Evolutionary conservation across 1,140 invertebrate species (phyloP).

Genomic region (Bombus difficillimus): DNA sequence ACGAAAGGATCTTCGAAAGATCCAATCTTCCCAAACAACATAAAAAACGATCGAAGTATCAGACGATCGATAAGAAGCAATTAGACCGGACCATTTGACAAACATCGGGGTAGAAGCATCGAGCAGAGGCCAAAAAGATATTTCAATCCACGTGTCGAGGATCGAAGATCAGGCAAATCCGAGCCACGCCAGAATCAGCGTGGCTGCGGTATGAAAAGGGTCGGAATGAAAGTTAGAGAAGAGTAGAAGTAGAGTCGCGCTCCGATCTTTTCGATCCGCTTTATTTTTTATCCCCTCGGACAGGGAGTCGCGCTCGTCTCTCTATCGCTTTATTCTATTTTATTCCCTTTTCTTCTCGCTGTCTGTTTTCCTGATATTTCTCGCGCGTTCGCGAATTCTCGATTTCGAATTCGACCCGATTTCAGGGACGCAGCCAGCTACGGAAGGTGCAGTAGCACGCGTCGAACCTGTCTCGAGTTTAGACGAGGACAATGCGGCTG

Average conservation of each 20-base stretch:
- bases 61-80: background rate
- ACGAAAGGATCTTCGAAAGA: too few species aligned
- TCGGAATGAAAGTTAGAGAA: constrained; percentile 10
- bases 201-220: background rate
- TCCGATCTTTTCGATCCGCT: background rate
- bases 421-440: background rate
- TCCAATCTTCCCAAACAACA: too few species aligned
- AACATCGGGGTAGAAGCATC: too few species aligned
- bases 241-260: background rate
- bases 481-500: constrained; percentile 12
- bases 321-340: background rate
- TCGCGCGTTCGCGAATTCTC: background rate
- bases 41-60: background rate
- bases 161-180: constrained; percentile 23
- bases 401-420: background rate
- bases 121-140: background rate
- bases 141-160: background rate
- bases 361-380: background rate
- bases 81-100: background rate
- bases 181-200: background rate
- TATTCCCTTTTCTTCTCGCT: too few species aligned
- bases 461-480: constrained; percentile 7
- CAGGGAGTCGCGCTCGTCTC: background rate
- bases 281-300: background rate
- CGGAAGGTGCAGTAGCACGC: background rate